Evolutionary conservation across 2,888 invertebrate genomes (phyloP).

Genomic region (Meloe dianella): DNA sequence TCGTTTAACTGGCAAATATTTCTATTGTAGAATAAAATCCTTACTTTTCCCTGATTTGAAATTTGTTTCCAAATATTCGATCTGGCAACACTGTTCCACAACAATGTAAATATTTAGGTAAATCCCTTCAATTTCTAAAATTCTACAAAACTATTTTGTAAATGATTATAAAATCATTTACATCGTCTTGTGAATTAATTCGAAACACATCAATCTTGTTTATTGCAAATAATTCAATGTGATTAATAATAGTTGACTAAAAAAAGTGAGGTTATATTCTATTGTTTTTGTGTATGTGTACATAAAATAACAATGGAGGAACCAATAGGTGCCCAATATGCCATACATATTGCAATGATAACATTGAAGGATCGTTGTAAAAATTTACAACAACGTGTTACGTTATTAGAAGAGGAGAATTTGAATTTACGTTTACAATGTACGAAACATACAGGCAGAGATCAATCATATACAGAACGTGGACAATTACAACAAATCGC

Average conservation of each 20-base stretch:
- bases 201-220: background rate
- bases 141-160: background rate
- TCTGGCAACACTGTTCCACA: background rate
- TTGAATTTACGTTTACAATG: slow-evolving; percentile 64
- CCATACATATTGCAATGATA: slow-evolving; percentile 77
- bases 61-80: background rate
- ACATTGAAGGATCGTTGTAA: slow-evolving; percentile 84
- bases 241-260: background rate
- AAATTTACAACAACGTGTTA: slow-evolving; percentile 73
- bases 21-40: no score
- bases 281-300: background rate
- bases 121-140: background rate
- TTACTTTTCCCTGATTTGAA: no score
- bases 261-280: slow-evolving; percentile 9
- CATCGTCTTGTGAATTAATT: background rate
- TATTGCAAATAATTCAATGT: background rate
- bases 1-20: no score
- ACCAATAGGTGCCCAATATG: slow-evolving; percentile 61
- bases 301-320: slow-evolving; percentile 49
- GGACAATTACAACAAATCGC: slow-evolving; percentile 68
- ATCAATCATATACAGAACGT: slow-evolving; percentile 56
- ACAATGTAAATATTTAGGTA: background rate
- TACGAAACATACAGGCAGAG: slow-evolving; percentile 40
- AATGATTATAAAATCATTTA: background rate
- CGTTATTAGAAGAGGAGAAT: slow-evolving; percentile 78